These are phyloP conservation scores for Procambarus virginalis DNA, from an alignment of 1,140 invertebrate species.

Conservation along the genomic window DNA sequence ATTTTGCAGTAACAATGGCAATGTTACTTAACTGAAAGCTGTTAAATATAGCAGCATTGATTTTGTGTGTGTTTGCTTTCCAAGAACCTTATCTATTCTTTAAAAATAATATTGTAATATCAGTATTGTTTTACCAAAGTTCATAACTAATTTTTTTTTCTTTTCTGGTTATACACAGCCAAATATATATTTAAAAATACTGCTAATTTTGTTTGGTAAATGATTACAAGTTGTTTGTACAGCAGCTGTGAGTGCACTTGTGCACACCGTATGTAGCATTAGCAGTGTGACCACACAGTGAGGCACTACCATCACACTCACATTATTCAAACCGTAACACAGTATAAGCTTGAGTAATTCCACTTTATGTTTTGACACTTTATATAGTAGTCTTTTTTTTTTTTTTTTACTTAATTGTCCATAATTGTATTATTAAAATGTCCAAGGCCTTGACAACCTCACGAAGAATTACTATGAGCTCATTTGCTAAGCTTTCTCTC, in stretches of 20 bases:
- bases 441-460: not conserved
- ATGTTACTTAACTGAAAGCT: too few species aligned
- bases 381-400: not conserved
- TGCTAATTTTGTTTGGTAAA: not conserved
- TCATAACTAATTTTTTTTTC: too few species aligned
- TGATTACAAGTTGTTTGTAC: not conserved
- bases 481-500: not conserved
- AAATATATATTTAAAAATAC: not conserved
- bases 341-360: not conserved
- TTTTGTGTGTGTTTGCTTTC: too few species aligned
- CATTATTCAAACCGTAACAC: not conserved
- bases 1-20: too few species aligned
- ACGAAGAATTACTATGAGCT: not conserved
- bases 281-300: constrained; percentile 2
- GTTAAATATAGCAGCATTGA: too few species aligned
- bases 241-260: not conserved
- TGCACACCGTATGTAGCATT: not conserved
- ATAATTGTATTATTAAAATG: not conserved
- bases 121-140: too few species aligned
- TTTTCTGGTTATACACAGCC: too few species aligned
- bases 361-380: not conserved
- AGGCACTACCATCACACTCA: not conserved
- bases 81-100: too few species aligned
- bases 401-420: not conserved
- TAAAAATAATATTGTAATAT: too few species aligned